These are phyloP conservation scores for Luffia ferchaultella DNA, from an alignment of 2,888 invertebrate species.

Conservation along the genomic window DNA sequence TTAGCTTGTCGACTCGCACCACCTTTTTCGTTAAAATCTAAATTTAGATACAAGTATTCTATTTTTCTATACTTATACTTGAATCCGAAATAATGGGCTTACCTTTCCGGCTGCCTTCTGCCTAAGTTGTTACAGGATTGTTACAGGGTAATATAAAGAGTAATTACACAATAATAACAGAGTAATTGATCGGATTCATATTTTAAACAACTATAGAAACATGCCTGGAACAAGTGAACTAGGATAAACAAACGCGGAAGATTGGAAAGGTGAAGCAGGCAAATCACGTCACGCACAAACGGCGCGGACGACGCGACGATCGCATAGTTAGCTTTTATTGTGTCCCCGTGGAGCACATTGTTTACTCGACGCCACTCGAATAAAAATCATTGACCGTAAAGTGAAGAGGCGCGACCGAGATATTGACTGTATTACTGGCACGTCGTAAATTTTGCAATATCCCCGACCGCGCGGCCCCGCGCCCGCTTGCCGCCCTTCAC, in stretches of 20 bases:
- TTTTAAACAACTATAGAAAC: too few relatives aligned
- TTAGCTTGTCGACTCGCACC: neutral
- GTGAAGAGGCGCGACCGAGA: conserved; percentile 34
- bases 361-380: conserved; percentile 27
- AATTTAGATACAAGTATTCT: too few relatives aligned
- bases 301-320: conserved; percentile 3
- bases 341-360: conserved; percentile 13
- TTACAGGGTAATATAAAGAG: too few relatives aligned
- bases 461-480: conserved; percentile 18
- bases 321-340: conserved; percentile 14
- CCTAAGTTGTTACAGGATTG: too few relatives aligned
- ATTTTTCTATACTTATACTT: too few relatives aligned
- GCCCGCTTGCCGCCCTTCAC: conserved; percentile 34
- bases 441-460: conserved; percentile 39
- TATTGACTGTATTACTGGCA: conserved; percentile 34
- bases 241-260: neutral
- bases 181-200: too few relatives aligned
- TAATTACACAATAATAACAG: too few relatives aligned
- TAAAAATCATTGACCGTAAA: conserved; percentile 52
- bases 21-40: too few relatives aligned
- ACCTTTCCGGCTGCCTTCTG: too few relatives aligned
- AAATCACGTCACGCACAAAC: neutral
- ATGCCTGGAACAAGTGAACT: too few relatives aligned
- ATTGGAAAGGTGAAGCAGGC: neutral
- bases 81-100: too few relatives aligned